These are phyloP conservation scores for Aphidius ervi DNA, from an alignment of 1,140 invertebrate genomes.

Conservation along the genomic window DNA sequence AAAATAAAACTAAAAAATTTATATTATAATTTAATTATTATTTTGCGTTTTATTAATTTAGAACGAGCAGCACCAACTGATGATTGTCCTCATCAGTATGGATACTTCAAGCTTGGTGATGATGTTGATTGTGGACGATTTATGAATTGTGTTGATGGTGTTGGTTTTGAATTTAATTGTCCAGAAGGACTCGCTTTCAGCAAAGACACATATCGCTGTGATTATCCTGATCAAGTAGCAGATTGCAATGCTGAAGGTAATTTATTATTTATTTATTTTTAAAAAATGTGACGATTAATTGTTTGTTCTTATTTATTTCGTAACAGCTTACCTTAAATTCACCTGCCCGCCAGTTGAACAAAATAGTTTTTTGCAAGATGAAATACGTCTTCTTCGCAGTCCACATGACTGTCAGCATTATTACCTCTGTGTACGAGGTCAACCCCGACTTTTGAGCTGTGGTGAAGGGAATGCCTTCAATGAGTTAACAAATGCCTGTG, in stretches of 20 bases:
- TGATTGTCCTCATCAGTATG: slow-evolving; percentile 81
- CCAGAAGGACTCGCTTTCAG: slow-evolving; percentile 84
- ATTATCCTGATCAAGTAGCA: slow-evolving; percentile 79
- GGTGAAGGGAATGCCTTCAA: slow-evolving; percentile 78
- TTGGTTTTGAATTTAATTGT: slow-evolving; percentile 63
- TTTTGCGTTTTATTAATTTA: slow-evolving; percentile 30
- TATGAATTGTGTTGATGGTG: slow-evolving; percentile 77
- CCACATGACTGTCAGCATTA: slow-evolving; percentile 73
- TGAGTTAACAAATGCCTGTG: slow-evolving; percentile 68
- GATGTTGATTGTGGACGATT: slow-evolving; percentile 73
- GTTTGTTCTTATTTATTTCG: slow-evolving; percentile 26
- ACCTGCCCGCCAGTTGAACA: slow-evolving; percentile 56
- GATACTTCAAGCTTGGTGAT: slow-evolving; percentile 74
- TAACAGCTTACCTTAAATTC: slow-evolving; percentile 63
- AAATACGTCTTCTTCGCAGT: slow-evolving; percentile 58
- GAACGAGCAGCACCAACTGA: slow-evolving; percentile 65
- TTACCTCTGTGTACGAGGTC: slow-evolving; percentile 74
- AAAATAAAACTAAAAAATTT: not conserved
- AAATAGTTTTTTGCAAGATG: slow-evolving; percentile 50
- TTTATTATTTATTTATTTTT: slow-evolving; percentile 15
- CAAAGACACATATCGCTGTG: slow-evolving; percentile 70
- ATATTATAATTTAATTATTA: slow-evolving; percentile 1
- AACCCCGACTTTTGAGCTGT: slow-evolving; percentile 69
- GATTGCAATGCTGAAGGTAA: slow-evolving; percentile 74
- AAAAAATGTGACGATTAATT: not conserved